A percentile compares a stretch with the other conserved stretches of the same genome.
Conservation (phyloP, 1,140 invertebrate genomes). For the Bombus vancouverensis region DNA sequence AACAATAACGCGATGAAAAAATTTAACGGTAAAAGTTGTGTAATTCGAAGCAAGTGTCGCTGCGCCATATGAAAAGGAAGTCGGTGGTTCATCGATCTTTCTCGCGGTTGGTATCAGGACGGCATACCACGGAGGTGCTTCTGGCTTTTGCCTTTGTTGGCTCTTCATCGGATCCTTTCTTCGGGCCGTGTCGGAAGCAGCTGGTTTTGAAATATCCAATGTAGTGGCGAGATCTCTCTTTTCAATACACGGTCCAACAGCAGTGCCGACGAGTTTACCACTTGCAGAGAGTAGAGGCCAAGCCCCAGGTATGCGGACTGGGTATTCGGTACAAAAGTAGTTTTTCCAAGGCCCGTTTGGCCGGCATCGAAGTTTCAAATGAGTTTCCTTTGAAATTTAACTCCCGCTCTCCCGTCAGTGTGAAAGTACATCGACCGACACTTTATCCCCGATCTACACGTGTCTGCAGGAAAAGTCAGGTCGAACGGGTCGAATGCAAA, state of each 20-base stretch:
- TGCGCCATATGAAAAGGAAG: background rate
- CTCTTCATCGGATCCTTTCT: constrained; percentile 33
- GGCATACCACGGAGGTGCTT: constrained; percentile 16
- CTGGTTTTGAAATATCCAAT: constrained; percentile 52
- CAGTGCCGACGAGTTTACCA: constrained; percentile 10
- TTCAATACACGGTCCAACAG: background rate
- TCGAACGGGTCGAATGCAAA: constrained; percentile 5
- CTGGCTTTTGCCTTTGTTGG: constrained; percentile 32
- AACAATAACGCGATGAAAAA: too few relatives aligned
- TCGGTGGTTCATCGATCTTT: constrained; percentile 37
- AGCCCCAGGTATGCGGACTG: constrained; percentile 21
- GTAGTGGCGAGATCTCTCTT: constrained; percentile 13
- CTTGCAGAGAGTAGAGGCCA: background rate
- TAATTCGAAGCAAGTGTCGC: constrained; percentile 16
- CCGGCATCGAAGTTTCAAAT: constrained; percentile 55
- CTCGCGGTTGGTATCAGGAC: constrained; percentile 36
- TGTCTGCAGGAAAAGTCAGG: background rate
- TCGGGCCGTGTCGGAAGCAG: constrained; percentile 36
- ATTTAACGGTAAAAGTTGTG: background rate
- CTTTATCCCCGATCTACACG: background rate
- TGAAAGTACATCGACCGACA: constrained; percentile 13
- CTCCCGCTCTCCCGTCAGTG: constrained; percentile 17
- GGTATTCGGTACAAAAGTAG: constrained; percentile 51
- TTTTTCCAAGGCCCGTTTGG: constrained; percentile 53
- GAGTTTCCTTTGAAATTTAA: constrained; percentile 62